These are phyloP conservation scores for Cyaniris semiargus DNA, from an alignment of 2,888 invertebrate genomes.

Conservation along the genomic window DNA sequence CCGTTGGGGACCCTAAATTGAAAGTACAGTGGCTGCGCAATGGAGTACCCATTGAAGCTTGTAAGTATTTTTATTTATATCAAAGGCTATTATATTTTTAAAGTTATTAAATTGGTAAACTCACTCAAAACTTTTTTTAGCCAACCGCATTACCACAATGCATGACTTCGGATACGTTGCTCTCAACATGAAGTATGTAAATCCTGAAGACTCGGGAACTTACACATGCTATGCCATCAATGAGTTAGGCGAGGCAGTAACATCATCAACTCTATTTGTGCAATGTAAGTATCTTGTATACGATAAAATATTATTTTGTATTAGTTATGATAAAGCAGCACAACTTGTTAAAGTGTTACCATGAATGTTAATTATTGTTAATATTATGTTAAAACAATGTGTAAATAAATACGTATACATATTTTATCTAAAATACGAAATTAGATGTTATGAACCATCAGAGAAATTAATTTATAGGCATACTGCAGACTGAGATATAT, in stretches of 20 bases:
- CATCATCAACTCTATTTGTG: conserved; percentile 94
- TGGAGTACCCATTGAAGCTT: conserved; percentile 93
- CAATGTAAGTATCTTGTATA: conserved; percentile 83
- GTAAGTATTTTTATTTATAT: conserved; percentile 72
- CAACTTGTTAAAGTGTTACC: too few species aligned
- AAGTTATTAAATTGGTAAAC: not conserved
- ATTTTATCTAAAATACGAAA: too few species aligned
- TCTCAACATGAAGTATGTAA: conserved; percentile 95
- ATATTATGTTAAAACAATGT: too few species aligned
- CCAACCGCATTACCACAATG: conserved; percentile 95
- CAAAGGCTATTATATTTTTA: not conserved
- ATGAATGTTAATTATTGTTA: not conserved
- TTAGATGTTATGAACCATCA: too few species aligned
- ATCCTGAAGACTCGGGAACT: conserved; percentile 97
- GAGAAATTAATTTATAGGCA: too few species aligned
- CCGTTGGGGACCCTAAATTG: conserved; percentile 95
- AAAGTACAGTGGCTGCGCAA: conserved; percentile 96
- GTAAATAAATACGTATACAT: too few species aligned
- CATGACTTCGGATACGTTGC: conserved; percentile 99
- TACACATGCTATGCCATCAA: conserved; percentile 97
- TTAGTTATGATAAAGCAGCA: too few species aligned
- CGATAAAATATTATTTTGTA: not conserved
- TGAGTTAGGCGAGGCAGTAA: conserved; percentile 96
- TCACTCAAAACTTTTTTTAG: conserved; percentile 57
- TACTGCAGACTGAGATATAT: not conserved